Evolutionary conservation across 2,797 vertebrate genomes (phyloP), one percentile per base, ranked within the genome.

Genomic region (Alcedo quadribrachys): DNA sequence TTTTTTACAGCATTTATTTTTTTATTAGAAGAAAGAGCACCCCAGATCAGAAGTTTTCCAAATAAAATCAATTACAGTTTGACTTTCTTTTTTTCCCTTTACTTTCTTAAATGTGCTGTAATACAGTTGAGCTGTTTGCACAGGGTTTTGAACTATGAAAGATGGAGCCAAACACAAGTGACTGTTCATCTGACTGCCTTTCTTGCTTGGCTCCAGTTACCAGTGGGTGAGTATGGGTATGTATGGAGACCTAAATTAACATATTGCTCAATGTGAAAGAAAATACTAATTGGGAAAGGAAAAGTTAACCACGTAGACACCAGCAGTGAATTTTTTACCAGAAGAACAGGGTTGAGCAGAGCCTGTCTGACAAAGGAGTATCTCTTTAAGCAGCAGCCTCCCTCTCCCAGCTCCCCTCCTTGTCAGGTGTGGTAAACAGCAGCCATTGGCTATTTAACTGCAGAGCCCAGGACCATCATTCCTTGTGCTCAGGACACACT

Each of bases 401-500:
- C 21, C 16, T 89, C 9, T 42, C 27, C 37, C 3, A 65, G 35
- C 25, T 63, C 5, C 4, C 8, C 11, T 53, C 16, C 10, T 46
- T 6, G 1, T 17, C 2, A 0, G 8, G 8, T 58, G 60, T 62
- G 55, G 18, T 73, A 20, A 10, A 0, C 9, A 43, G 67, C 24
- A 79, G 45, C 62, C 12, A 7, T 2, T 68, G 46, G 46, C 32
- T 45, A 51, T 77, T 62, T 48, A 57, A 35, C 43, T 67, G 10
- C 30, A 74, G 81, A 77, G 55, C 24, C 9, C 7, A 15, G 48
- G 25, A 45, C 21, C 16, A 45, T 21, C 15, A 2, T 35, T 37
- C 12, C 17, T n/a, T 81, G 9, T 63, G 32, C 46, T 68, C 73
- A 37, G 32, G 62, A 37, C 32, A 24, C 22, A 32, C 8, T 4